Percentiles rank a stretch among this genome's conserved stretches.
These are phyloP conservation scores for Bolborhynchus lineola DNA, from an alignment of 2,113 vertebrate genomes.

Conservation along the genomic window DNA sequence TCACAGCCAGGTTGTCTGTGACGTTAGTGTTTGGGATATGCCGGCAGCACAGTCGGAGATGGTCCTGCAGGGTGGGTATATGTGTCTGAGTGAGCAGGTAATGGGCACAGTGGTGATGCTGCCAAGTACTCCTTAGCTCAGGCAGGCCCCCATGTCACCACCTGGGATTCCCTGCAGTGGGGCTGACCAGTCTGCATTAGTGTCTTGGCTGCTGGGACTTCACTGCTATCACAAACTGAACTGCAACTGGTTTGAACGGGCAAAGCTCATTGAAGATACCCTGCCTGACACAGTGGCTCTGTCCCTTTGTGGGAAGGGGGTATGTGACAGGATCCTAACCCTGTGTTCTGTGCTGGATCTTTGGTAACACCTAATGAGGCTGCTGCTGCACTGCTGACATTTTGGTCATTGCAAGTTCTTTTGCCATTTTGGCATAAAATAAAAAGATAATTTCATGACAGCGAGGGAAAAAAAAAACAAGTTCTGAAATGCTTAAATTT, in stretches of 20 bases:
- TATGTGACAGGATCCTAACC: fast-evolving
- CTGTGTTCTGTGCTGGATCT: neutral
- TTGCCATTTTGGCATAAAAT: neutral
- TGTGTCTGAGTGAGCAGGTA: neutral
- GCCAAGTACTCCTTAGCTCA: neutral
- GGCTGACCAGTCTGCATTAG: neutral
- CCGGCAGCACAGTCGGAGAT: neutral
- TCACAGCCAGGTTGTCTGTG: neutral
- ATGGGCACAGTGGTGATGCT: neutral
- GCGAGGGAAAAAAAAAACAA: neutral
- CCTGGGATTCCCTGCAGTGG: neutral
- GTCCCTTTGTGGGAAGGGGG: fast-evolving
- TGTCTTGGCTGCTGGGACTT: neutral
- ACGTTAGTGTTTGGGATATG: neutral
- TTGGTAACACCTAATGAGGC: neutral
- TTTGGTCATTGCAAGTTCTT: neutral
- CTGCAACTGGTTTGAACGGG: neutral
- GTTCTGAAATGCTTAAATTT: neutral
- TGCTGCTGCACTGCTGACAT: neutral
- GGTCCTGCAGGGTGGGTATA: neutral
- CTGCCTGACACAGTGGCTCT: fast-evolving
- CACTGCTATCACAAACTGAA: neutral
- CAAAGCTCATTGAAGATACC: neutral
- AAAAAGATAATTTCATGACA: neutral
- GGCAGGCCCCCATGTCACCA: neutral